Evolutionary conservation across 1,140 invertebrate genomes (phyloP).

Genomic region (Aleiodes sp.): DNA sequence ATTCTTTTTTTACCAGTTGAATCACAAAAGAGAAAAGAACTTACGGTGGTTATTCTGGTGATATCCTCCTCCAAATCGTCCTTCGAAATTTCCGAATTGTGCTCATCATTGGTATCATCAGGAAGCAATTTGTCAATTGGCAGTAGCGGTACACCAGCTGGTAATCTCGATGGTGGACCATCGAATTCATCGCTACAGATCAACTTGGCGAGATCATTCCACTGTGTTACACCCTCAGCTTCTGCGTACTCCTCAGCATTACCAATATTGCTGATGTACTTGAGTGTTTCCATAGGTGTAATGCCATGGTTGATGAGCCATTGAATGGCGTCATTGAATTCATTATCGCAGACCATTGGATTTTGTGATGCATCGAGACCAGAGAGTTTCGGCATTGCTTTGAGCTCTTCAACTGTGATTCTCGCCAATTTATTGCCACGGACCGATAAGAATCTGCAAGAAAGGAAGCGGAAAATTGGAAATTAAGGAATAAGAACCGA

Average conservation of each 20-base stretch:
- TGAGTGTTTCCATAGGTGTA: conserved; percentile 48
- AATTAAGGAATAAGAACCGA: neutral
- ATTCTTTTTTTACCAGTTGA: no score
- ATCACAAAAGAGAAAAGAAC: neutral
- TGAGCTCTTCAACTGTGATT: conserved; percentile 59
- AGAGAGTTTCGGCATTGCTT: conserved; percentile 55
- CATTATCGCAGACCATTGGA: conserved; percentile 60
- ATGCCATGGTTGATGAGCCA: conserved; percentile 60
- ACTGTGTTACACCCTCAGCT: conserved; percentile 47
- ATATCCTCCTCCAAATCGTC: conserved; percentile 23
- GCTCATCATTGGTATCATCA: conserved; percentile 3
- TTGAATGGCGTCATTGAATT: conserved; percentile 59
- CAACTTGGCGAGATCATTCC: conserved; percentile 55
- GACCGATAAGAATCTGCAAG: conserved; percentile 54
- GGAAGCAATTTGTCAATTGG: neutral
- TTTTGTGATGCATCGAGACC: conserved; percentile 60
- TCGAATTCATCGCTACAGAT: conserved; percentile 50
- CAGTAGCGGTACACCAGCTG: neutral
- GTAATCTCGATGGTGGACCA: conserved; percentile 46
- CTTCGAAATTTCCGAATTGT: conserved; percentile 10
- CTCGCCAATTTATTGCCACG: conserved; percentile 53
- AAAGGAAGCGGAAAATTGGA: conserved; percentile 1
- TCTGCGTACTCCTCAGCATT: conserved; percentile 39
- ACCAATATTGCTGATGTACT: conserved; percentile 36
- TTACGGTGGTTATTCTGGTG: conserved; percentile 5